Percentiles rank a stretch among this genome's conserved stretches.
phyloP scores from a whole-genome alignment of 1,140 invertebrate genomes.

The Sipha flava region DNA sequence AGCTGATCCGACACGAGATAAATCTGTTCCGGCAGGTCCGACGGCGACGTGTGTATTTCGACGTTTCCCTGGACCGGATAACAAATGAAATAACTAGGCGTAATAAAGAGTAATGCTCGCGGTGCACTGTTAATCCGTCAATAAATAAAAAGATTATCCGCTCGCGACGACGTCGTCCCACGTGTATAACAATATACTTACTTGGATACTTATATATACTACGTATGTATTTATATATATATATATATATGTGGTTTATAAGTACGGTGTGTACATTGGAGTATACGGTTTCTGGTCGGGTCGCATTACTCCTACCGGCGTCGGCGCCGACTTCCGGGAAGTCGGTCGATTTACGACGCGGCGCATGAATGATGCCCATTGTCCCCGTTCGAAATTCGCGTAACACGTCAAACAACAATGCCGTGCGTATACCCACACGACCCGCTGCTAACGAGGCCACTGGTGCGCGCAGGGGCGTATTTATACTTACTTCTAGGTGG shows the following conservation, averaged over 20 bases:
- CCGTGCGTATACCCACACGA: too few species aligned
- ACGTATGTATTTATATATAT: not conserved
- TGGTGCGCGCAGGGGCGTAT: too few species aligned
- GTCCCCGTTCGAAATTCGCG: too few species aligned
- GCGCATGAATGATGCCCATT: too few species aligned
- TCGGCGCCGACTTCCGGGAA: not conserved
- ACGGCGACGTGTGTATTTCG: not conserved
- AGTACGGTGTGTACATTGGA: not conserved
- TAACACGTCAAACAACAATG: too few species aligned
- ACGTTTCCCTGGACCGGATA: not conserved
- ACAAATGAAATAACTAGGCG: slow-evolving; percentile 19
- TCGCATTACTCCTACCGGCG: not conserved
- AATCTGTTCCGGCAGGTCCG: not conserved
- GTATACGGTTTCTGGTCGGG: not conserved
- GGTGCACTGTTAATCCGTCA: slow-evolving; percentile 2
- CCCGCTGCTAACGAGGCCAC: too few species aligned
- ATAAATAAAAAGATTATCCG: slow-evolving; percentile 31
- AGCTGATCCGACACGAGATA: not conserved
- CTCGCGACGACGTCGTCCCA: not conserved
- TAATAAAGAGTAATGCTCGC: slow-evolving; percentile 24
- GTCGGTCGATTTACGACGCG: not conserved
- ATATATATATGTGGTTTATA: too few species aligned
- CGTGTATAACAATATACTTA: too few species aligned
- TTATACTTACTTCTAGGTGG: too few species aligned
- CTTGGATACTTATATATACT: too few species aligned